Evolutionary conservation across 37 sponge, comb jelly and placozoan species (phyloP), one percentile per base, ranked within the genome.

Genomic region (Chondrilla cf. caribensis): DNA sequence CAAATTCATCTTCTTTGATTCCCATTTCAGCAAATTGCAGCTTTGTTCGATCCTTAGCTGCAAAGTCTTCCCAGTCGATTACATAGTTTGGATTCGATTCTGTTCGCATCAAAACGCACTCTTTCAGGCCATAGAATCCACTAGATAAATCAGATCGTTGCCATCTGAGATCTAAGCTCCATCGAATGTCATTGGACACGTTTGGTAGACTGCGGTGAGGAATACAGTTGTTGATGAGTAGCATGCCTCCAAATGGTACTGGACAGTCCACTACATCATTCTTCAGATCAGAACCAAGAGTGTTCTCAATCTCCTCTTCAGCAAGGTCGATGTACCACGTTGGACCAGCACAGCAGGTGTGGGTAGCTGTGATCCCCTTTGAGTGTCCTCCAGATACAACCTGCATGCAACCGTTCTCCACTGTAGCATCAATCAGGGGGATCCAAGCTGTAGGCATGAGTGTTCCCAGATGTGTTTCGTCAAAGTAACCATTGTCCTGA

Each of bases 111-210:
- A 70, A 31, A 15, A 93, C 42, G 35, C 70, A 62, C 11, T 90
- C 86, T 38, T 93, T 90, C n/a, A 85, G 58, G 59, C 87, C 81
- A 55, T 87, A 62, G 31, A 95, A 91, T 0, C 95, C 95, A 64
- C 68, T 84, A 22, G 95, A 83, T 38, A 83, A 81, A 25, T 75
- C 60, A 11, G 92, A 87, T 36, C 84, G 36, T 58, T 91, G 90
- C 92, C 92, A 95, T 51, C 95, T 91, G 17, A 94, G 87, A 60
- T 94, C 95, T 31, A 94, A 62, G 39, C 95, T 94, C 95, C 95
- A 94, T 18, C 95, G 83, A 31, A 91, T 57, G 37, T 91, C 80
- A 68, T 87, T 76, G 31, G 89, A 88, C 58, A 28, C 42, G 85
- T 94, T 94, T 37, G 88, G 86, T 17, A 91, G 67, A 58, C 95